Evolutionary conservation across 1,140 invertebrate species (phyloP).

Genomic region (Plectrocnemia conspersa): DNA sequence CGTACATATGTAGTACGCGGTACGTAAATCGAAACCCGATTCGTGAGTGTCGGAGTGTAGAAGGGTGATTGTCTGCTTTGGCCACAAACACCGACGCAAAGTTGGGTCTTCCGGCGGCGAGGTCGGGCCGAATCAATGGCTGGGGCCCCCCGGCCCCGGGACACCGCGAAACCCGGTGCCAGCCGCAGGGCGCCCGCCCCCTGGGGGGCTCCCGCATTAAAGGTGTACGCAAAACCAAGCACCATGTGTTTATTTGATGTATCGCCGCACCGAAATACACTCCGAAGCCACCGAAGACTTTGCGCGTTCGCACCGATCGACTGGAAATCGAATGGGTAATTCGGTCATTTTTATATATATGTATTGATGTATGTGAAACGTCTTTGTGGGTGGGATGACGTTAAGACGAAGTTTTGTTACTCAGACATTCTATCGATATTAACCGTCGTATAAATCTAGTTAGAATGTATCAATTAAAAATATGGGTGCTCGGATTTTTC

Average conservation of each 20-base stretch:
- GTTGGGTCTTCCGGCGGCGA: constrained; percentile 1
- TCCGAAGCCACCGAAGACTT: constrained; percentile 9
- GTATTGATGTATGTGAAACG: too few relatives aligned
- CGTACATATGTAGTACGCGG: too few relatives aligned
- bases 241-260: constrained; percentile 25
- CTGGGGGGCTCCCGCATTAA: constrained; percentile 2
- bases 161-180: constrained; percentile 21
- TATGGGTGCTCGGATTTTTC: too few relatives aligned
- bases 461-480: too few relatives aligned
- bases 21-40: too few relatives aligned
- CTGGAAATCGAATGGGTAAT: too few relatives aligned
- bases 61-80: constrained; percentile 10
- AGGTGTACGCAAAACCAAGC: constrained; percentile 24
- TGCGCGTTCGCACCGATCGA: too few relatives aligned
- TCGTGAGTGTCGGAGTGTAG: neutral
- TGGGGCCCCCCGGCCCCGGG: constrained; percentile 14
- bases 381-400: too few relatives aligned
- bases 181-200: constrained; percentile 13
- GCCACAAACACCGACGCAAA: constrained; percentile 19
- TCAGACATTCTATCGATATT: too few relatives aligned
- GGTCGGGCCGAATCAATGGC: constrained; percentile 14
- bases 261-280: constrained; percentile 24
- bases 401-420: too few relatives aligned
- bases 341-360: too few relatives aligned
- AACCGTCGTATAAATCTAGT: too few relatives aligned